Evolutionary conservation across 1,140 invertebrate species (phyloP), one percentile per base, ranked within the genome.

Genomic region (Drosophila grimshawi): DNA sequence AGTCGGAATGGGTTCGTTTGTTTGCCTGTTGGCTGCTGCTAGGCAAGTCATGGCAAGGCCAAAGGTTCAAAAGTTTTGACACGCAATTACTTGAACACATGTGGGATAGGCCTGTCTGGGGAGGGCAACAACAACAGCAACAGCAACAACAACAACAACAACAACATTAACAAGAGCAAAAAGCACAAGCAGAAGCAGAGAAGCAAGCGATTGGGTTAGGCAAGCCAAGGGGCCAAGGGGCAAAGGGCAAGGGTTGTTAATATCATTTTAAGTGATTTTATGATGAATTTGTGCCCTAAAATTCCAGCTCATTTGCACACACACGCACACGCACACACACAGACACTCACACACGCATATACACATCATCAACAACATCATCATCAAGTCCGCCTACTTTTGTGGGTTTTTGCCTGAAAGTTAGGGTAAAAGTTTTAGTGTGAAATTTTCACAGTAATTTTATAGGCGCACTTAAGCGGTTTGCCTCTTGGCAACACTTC

Each of bases 241-340:
- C 33, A 33, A 56, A 57, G 79, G 64, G 6, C 55, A 76, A 78
- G 76, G 80, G 85, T 89, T 78, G 83, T 67, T 86, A 89, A 89
- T 89, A 76, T 82, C 78, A 72, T 89, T 89, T 85, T 89, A 89
- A 89, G 85, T 89, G 86, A 89, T 89, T 89, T 89, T 89, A 89
- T 89, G 85, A 89, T 89, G 85, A 89, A 89, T 89, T 89, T 86
- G 71, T 78, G 81, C 85, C 85, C 80, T 89, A 86, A 86, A 86
- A 86, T 70, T 80, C 64, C 76, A 82, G 60, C 82, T 86, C 83
- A 88, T 86, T 86, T 88, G 64, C 79, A 79, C 76, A 70, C 78
- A 62, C 64, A 52, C 53, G 39, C 43, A 57, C 37, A 48, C 49
- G 29, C 56, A 19, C 30, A 43, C 32, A 60, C 48, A 71, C 11